Conservation (phyloP, 92 coral and sea anemone genomes). For the Porites lobata region DNA sequence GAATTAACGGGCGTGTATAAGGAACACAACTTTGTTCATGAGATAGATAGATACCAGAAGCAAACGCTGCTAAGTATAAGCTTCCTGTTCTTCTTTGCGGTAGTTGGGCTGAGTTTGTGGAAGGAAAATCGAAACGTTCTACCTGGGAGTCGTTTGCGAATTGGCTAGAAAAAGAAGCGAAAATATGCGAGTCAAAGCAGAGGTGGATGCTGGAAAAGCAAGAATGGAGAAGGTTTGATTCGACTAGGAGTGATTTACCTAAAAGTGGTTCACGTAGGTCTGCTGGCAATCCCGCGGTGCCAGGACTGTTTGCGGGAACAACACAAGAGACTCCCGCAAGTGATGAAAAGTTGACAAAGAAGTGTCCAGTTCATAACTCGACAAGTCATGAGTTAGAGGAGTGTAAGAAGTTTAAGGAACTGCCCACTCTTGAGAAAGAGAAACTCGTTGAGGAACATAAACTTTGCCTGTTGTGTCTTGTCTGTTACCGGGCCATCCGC, state of each 20-base stretch:
- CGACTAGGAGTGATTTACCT: neutral
- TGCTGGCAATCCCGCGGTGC: too few relatives aligned
- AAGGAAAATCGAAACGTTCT: too few relatives aligned
- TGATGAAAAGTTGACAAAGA: neutral
- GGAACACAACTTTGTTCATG: neutral
- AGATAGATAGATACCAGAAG: too few relatives aligned
- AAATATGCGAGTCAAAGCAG: slow-evolving; percentile 5
- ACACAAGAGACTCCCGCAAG: neutral
- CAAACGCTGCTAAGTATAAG: too few relatives aligned
- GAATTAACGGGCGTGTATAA: slow-evolving; percentile 19
- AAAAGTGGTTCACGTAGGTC: neutral
- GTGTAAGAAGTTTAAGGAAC: slow-evolving; percentile 7
- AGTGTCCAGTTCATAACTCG: slow-evolving; percentile 5
- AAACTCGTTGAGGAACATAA: neutral
- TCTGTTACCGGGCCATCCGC: slow-evolving; percentile 18
- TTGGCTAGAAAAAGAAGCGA: slow-evolving; percentile 9
- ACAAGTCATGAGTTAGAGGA: slow-evolving; percentile 4
- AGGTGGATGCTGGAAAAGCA: neutral
- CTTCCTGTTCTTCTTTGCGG: too few relatives aligned
- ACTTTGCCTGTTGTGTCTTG: neutral
- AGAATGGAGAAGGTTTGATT: neutral
- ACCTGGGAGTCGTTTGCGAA: slow-evolving; percentile 1
- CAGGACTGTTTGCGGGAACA: neutral
- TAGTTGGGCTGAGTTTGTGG: too few relatives aligned
- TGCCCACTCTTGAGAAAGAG: slow-evolving; percentile 30